Evolutionary conservation across 2,113 vertebrate genomes (phyloP).

Genomic region (Mesoclemmys tuberculata): DNA sequence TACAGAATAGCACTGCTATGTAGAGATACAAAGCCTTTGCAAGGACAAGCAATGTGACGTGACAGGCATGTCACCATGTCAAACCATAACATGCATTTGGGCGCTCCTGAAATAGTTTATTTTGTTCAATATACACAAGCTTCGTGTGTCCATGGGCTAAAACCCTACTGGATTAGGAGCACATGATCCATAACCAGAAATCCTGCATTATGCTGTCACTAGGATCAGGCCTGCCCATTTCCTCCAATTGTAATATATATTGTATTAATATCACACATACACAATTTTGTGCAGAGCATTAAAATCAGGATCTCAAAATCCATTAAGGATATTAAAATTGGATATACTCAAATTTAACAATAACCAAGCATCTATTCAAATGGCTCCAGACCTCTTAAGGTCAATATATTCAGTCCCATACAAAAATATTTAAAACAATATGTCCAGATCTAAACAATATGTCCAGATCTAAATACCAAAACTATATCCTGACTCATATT

Average conservation of each 20-base stretch:
- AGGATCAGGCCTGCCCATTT: not conserved
- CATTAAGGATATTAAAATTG: not conserved
- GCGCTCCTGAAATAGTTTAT: fast-evolving
- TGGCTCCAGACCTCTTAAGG: not conserved
- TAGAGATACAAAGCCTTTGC: fast-evolving
- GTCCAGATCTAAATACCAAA: not conserved
- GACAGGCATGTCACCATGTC: no score
- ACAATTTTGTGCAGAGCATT: not conserved
- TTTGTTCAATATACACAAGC: fast-evolving
- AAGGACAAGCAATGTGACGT: not conserved
- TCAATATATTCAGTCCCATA: not conserved
- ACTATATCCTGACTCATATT: not conserved
- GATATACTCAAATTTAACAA: not conserved
- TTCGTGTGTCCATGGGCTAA: not conserved
- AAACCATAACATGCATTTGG: not conserved
- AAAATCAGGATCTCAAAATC: slow-evolving; percentile 17
- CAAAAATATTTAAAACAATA: not conserved
- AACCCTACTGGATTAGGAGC: not conserved
- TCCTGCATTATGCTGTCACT: not conserved
- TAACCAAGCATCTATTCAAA: slow-evolving; percentile 35
- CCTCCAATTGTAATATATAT: not conserved
- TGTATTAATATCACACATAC: slow-evolving; percentile 13
- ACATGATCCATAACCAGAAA: not conserved
- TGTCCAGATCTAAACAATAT: not conserved
- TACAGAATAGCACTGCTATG: not conserved